These are phyloP conservation scores for Muscina levida DNA, from an alignment of 2,888 invertebrate genomes.

Conservation along the genomic window DNA sequence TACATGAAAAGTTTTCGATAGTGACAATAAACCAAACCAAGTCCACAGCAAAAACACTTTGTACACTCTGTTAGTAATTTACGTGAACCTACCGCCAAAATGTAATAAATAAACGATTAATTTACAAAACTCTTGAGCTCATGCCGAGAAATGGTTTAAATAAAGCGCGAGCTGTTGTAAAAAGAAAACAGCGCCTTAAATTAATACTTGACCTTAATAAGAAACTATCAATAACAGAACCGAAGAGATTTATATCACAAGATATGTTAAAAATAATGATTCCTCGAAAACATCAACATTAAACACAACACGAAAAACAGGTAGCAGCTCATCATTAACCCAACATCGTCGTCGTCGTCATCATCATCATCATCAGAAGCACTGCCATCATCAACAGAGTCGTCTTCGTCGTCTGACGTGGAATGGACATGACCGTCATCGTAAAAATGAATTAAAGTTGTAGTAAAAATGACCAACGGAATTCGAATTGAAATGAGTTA, in stretches of 20 bases:
- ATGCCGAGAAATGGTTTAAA: slow-evolving; percentile 21
- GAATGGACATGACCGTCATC: neutral
- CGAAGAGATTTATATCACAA: slow-evolving; percentile 48
- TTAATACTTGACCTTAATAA: slow-evolving; percentile 54
- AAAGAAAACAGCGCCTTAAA: slow-evolving; percentile 37
- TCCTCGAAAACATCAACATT: slow-evolving; percentile 30
- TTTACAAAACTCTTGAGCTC: slow-evolving; percentile 4
- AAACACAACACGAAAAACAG: slow-evolving; percentile 48
- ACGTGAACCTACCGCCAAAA: neutral
- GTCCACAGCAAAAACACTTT: too few relatives aligned
- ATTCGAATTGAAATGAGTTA: slow-evolving; percentile 22
- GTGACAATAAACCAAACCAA: too few relatives aligned
- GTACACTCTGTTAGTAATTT: too few relatives aligned
- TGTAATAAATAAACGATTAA: slow-evolving; percentile 38
- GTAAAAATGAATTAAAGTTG: slow-evolving; percentile 29
- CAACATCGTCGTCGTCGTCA: slow-evolving; percentile 43
- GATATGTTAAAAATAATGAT: slow-evolving; percentile 35
- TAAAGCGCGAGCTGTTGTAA: neutral
- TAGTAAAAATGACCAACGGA: slow-evolving; percentile 19
- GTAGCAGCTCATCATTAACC: slow-evolving; percentile 48
- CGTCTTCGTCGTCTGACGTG: too few relatives aligned
- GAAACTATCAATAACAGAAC: slow-evolving; percentile 53
- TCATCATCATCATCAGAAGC: too few relatives aligned
- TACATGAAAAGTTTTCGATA: too few relatives aligned
- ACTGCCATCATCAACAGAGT: too few relatives aligned